phyloP scores from a whole-genome alignment of 1,140 invertebrate genomes.

The Solenopsis invicta region DNA sequence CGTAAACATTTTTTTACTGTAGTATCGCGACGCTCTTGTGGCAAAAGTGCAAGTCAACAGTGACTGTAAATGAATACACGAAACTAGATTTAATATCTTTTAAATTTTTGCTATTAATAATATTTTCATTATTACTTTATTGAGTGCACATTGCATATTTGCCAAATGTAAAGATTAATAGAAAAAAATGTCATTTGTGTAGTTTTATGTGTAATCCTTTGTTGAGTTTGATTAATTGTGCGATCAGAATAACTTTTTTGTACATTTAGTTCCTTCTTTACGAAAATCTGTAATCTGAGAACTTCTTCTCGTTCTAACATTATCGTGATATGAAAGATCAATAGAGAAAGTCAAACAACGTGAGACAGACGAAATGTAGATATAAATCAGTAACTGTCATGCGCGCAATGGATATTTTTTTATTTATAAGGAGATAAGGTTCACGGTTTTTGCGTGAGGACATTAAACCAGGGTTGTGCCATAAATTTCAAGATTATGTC shows the following conservation, averaged over 20 bases:
- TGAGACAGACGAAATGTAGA: neutral
- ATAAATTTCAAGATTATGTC: too few relatives aligned
- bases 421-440: neutral
- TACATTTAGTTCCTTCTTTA: neutral
- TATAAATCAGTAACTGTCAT: neutral
- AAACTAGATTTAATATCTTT: neutral
- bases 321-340: constrained; percentile 16
- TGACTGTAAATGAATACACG: neutral
- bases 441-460: neutral
- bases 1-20: neutral
- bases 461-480: neutral
- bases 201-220: neutral
- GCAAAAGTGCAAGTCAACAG: neutral
- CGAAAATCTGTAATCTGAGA: neutral
- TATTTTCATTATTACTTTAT: neutral
- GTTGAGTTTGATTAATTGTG: constrained; percentile 2
- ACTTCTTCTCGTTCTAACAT: neutral
- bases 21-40: neutral
- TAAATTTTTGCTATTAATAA: neutral
- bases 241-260: neutral
- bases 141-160: neutral
- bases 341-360: neutral
- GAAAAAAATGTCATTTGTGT: neutral
- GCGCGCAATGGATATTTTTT: neutral
- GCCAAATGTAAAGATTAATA: neutral